A percentile compares a stretch with the other conserved stretches of the same genome.
Evolutionary conservation across 2,888 invertebrate genomes (phyloP).

Genomic region (Sicus ferrugineus): DNA sequence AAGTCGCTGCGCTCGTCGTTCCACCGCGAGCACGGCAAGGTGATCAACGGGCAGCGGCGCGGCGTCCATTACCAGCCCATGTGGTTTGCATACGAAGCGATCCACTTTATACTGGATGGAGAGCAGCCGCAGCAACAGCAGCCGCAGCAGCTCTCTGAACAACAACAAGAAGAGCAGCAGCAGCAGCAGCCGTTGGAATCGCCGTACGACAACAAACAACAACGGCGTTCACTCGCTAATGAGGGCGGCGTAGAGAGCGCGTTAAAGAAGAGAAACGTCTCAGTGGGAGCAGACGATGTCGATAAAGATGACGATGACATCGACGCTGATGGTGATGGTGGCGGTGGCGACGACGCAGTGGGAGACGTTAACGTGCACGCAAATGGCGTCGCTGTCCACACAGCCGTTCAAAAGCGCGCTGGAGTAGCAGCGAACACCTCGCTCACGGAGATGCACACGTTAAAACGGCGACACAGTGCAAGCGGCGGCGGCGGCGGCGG

Average conservation of each 20-base stretch:
- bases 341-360: not conserved
- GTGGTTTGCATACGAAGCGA: conserved; percentile 64
- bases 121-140: conserved; percentile 42
- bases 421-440: conserved; percentile 11
- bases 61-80: conserved; percentile 61
- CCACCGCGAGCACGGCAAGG: conserved; percentile 62
- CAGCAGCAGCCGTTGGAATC: conserved; percentile 31
- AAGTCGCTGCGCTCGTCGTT: conserved; percentile 62
- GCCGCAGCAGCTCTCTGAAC: conserved; percentile 31
- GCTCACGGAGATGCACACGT: not conserved
- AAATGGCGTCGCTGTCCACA: not conserved
- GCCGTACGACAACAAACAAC: conserved; percentile 38
- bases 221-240: conserved; percentile 20
- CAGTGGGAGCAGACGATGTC: not conserved
- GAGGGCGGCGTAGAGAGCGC: conserved; percentile 33
- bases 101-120: conserved; percentile 60
- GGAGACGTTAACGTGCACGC: conserved; percentile 14
- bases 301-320: not conserved
- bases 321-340: not conserved
- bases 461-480: conserved; percentile 11
- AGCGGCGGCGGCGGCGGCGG: conserved; percentile 25
- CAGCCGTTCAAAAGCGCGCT: conserved; percentile 18
- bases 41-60: conserved; percentile 57
- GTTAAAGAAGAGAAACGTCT: conserved; percentile 9
- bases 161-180: conserved; percentile 40